Percentiles rank a stretch among this genome's conserved stretches.
Conservation (phyloP, 2,888 invertebrate genomes). For the Acanthoscelides obtectus region DNA sequence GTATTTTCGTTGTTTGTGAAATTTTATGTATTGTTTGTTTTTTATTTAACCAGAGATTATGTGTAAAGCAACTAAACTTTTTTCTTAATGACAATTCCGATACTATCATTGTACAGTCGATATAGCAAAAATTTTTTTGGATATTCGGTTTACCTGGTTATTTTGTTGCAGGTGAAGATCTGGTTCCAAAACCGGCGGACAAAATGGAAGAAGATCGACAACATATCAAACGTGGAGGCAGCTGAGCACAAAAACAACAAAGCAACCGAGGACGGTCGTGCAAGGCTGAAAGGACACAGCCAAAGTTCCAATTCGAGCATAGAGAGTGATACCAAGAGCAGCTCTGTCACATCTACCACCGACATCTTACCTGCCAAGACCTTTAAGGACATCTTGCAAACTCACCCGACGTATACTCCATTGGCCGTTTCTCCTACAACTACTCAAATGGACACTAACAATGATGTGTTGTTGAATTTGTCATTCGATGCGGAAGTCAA, state of each 20-base stretch:
- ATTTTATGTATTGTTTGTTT: too few species aligned
- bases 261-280: slow-evolving; percentile 28
- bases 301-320: slow-evolving; percentile 45
- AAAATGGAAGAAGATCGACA: slow-evolving; percentile 90
- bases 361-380: slow-evolving; percentile 23
- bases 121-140: too few species aligned
- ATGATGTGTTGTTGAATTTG: slow-evolving; percentile 43
- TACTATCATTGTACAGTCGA: too few species aligned
- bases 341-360: slow-evolving; percentile 37
- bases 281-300: slow-evolving; percentile 34
- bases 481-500: slow-evolving; percentile 31
- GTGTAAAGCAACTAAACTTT: too few species aligned
- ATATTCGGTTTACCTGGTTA: too few species aligned
- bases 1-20: too few species aligned
- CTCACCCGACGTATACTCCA: slow-evolving; percentile 24
- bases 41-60: too few species aligned
- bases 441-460: slow-evolving; percentile 39
- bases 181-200: slow-evolving; percentile 87
- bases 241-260: slow-evolving; percentile 68
- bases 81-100: too few species aligned
- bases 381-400: slow-evolving; percentile 40
- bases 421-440: slow-evolving; percentile 31
- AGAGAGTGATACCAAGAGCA: slow-evolving; percentile 43
- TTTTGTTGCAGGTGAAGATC: slow-evolving; percentile 70
- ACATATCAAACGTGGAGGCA: slow-evolving; percentile 82